Evolutionary conservation across 1,140 invertebrate species (phyloP).

Genomic region (Brachionus sp.): DNA sequence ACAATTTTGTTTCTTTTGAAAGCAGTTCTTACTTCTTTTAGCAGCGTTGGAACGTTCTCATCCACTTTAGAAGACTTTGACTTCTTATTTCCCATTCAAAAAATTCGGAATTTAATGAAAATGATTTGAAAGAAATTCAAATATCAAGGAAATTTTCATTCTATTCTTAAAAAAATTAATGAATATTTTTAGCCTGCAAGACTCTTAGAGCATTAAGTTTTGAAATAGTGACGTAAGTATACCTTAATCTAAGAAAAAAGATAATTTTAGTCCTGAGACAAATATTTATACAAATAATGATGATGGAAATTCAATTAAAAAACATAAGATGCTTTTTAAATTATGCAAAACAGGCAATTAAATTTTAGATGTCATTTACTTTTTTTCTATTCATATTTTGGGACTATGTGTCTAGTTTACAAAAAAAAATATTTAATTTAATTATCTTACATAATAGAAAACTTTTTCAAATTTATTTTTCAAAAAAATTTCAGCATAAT

Average conservation of each 20-base stretch:
- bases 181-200: neutral
- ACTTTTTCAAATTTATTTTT: neutral
- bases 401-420: neutral
- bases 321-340: neutral
- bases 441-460: constrained; percentile 24
- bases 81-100: neutral
- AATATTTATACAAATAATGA: neutral
- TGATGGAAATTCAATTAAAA: neutral
- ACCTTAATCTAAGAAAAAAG: neutral
- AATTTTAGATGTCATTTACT: neutral
- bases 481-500: neutral
- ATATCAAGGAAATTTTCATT: neutral
- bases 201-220: neutral
- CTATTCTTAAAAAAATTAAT: constrained; percentile 12
- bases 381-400: neutral
- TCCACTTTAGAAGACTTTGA: neutral
- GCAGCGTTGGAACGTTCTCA: neutral
- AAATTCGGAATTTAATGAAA: neutral
- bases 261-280: neutral
- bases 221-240: neutral
- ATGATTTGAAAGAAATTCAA: neutral
- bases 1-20: neutral
- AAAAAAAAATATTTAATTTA: neutral
- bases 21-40: neutral
- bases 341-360: neutral